These are phyloP conservation scores for Pissodes strobi DNA, from an alignment of 1,140 invertebrate species.

Conservation along the genomic window DNA sequence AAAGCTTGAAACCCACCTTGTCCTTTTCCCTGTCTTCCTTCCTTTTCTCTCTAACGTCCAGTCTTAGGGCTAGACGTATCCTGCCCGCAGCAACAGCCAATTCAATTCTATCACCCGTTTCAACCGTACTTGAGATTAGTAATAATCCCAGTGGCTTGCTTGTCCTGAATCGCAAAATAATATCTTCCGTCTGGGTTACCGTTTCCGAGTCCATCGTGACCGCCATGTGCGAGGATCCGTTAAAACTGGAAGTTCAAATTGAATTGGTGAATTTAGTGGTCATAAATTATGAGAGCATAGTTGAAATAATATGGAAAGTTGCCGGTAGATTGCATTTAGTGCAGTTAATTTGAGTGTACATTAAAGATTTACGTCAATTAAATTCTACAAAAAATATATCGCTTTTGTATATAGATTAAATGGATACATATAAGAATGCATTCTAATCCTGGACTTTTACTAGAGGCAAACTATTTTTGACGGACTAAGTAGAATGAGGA, in stretches of 20 bases:
- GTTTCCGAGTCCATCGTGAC: constrained; percentile 72
- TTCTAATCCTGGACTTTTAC: too few relatives aligned
- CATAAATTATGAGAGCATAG: too few relatives aligned
- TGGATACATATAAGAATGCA: too few relatives aligned
- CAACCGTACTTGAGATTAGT: constrained; percentile 74
- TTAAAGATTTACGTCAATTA: too few relatives aligned
- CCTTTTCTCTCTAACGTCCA: constrained; percentile 84
- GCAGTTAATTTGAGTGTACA: too few relatives aligned
- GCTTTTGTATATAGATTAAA: too few relatives aligned
- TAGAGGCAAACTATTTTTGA: too few relatives aligned
- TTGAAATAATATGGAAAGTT: too few relatives aligned
- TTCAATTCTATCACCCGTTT: constrained; percentile 79
- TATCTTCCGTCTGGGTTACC: constrained; percentile 88
- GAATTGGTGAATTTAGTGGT: background rate
- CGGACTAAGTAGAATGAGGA: too few relatives aligned
- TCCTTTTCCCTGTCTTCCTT: constrained; percentile 69
- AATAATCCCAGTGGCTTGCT: constrained; percentile 73
- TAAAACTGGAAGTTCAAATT: constrained; percentile 66
- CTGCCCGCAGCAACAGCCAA: constrained; percentile 80
- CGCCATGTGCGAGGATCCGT: constrained; percentile 78
- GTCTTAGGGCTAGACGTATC: constrained; percentile 77
- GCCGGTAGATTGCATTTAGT: too few relatives aligned
- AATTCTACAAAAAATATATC: too few relatives aligned
- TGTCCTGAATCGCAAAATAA: constrained; percentile 87
- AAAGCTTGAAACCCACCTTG: constrained; percentile 48